Evolutionary conservation across 64 coral and sea anemone genomes (phyloP), one percentile per base, ranked within the genome.

Genomic region (Cladopsammia gracilis): DNA sequence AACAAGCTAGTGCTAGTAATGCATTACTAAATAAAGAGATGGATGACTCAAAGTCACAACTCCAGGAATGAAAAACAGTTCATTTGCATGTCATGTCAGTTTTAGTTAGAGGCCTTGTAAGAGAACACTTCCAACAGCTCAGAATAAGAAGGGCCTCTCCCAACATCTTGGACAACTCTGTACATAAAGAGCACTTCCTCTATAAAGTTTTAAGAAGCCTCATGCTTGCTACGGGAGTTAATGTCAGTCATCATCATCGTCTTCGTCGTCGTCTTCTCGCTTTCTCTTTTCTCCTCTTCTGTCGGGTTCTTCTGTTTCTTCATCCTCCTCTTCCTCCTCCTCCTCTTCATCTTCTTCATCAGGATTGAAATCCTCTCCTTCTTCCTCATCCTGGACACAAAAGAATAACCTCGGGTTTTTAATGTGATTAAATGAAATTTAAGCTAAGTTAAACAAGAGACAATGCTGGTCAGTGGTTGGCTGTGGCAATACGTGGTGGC

Each of bases 301-400:
- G n/a, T 74, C 53, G 14, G 83, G 43, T 42, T 78, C 90, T 12
- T 68, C 73, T 87, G 73, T 73, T n/a, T 92, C 81, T 3, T 60
- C 71, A 53, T 93, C 90, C 18, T 92, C 89, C 25, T 92, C 90
- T 6, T 86, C 90, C 1, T 75, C 66, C 23, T 91, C 90, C 13
- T 86, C 80, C 2, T 93, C 90, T 53, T 93, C 90, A 64, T 89
- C 71, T 76, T 64, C 87, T 16, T 93, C 90, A 11, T 87, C 90
- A 16, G 94, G 94, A 20, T 95, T 86, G 5, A 95, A 95, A 56
- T 95, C 94, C 24, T 95, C 88, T 0, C 87, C 94, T 75, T 95
- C 89, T 62, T 95, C 89, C 15, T 95, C 94, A 50, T 95, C 87
- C 93, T 95, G 24, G 42, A 85, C 42, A 51, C 2, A 71, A 75